Evolutionary conservation across 1,140 invertebrate genomes (phyloP).

Genomic region (Aphaenogaster ashmeadi): DNA sequence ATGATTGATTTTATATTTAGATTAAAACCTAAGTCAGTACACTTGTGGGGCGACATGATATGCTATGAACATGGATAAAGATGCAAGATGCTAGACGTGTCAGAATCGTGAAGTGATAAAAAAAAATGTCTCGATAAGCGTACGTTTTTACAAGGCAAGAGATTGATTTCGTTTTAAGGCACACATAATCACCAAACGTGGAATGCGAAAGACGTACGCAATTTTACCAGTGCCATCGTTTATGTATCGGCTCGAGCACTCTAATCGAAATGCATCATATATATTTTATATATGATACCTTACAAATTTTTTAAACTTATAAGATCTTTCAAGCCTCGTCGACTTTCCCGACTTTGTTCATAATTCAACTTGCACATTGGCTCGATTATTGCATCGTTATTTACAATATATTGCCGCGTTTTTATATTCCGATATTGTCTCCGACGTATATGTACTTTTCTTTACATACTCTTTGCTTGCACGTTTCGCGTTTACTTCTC

Average conservation of each 20-base stretch:
- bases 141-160: constrained; percentile 61
- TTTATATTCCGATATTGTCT: not conserved
- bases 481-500: not conserved
- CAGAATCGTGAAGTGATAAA: constrained; percentile 36
- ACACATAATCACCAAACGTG: constrained; percentile 48
- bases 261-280: not conserved
- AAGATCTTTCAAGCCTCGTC: not conserved
- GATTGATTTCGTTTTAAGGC: constrained; percentile 65
- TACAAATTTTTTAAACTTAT: constrained; percentile 1
- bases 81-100: constrained; percentile 45
- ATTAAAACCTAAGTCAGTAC: constrained; percentile 32
- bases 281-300: not conserved
- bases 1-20: constrained; percentile 32
- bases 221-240: constrained; percentile 36
- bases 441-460: not conserved
- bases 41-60: constrained; percentile 27
- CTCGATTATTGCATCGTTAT: constrained; percentile 28
- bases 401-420: constrained; percentile 26
- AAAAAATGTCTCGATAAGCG: constrained; percentile 53
- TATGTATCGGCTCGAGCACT: not conserved
- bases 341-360: not conserved
- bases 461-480: not conserved
- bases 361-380: constrained; percentile 6
- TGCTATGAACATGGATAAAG: constrained; percentile 33
- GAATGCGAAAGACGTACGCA: constrained; percentile 18